Conservation (phyloP, 1,140 invertebrate genomes). For the Drosophila oshimai region DNA sequence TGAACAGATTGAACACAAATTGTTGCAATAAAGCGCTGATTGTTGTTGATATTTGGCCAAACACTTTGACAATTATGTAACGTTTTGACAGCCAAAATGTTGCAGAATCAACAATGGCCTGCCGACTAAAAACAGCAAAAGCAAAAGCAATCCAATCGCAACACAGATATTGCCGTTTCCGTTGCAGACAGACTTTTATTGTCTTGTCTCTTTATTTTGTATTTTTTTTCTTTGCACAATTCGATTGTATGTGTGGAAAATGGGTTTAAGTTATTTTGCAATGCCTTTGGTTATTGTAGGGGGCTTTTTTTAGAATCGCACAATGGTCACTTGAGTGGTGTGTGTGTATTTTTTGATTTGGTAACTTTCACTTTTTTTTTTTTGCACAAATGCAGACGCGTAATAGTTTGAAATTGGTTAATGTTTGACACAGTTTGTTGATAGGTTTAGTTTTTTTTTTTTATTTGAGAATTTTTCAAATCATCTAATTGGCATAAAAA, state of each 20-base stretch:
- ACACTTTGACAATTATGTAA: conserved; percentile 77
- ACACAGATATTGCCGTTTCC: conserved; percentile 50
- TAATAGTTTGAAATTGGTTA: conserved; percentile 15
- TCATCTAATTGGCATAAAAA: conserved; percentile 32
- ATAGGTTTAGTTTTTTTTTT: neutral
- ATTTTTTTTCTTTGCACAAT: conserved; percentile 34
- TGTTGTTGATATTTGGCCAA: conserved; percentile 68
- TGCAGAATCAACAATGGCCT: conserved; percentile 72
- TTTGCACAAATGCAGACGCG: conserved; percentile 17
- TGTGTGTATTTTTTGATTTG: conserved; percentile 32
- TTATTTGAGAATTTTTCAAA: conserved; percentile 3
- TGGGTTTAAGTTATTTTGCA: conserved; percentile 51
- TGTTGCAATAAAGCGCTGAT: conserved; percentile 72
- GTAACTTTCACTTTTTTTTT: conserved; percentile 55
- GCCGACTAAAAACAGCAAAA: conserved; percentile 15
- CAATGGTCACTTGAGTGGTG: conserved; percentile 52
- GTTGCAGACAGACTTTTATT: conserved; percentile 60
- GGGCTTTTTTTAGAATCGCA: conserved; percentile 68
- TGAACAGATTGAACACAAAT: conserved; percentile 70
- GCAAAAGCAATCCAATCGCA: conserved; percentile 34
- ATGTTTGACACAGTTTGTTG: conserved; percentile 35
- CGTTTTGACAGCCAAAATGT: conserved; percentile 58
- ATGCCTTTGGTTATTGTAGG: conserved; percentile 37
- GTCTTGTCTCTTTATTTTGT: conserved; percentile 31
- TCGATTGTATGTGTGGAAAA: conserved; percentile 45